phyloP scores from a whole-genome alignment of 1,140 invertebrate genomes.

The Protaetia brevitarsis region DNA sequence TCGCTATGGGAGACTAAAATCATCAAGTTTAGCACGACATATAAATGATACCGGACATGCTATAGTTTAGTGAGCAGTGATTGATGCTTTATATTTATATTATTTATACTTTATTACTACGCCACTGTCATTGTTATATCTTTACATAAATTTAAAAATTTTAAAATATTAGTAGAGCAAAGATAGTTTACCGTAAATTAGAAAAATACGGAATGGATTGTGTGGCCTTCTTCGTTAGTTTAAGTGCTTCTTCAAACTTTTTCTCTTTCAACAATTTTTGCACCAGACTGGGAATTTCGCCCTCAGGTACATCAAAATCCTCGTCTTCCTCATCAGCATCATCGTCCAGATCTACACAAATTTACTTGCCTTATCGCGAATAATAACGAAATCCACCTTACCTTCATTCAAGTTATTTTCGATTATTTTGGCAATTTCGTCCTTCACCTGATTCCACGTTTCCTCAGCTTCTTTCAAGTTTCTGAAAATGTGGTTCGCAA shows the following conservation, averaged over 20 bases:
- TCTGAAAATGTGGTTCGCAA: conserved; percentile 27
- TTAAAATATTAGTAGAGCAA: too few species aligned
- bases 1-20: too few species aligned
- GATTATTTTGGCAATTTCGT: conserved; percentile 32
- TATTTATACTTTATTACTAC: too few species aligned
- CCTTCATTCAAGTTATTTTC: conserved; percentile 31
- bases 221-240: neutral
- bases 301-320: neutral
- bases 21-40: too few species aligned
- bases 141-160: too few species aligned
- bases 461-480: conserved; percentile 33
- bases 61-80: too few species aligned
- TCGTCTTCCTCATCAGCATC: conserved; percentile 21
- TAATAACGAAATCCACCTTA: too few species aligned
- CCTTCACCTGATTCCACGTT: conserved; percentile 36
- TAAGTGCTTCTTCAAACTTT: conserved; percentile 30
- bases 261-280: conserved; percentile 13
- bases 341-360: conserved; percentile 25
- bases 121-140: too few species aligned
- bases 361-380: conserved; percentile 20
- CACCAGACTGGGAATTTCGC: conserved; percentile 12
- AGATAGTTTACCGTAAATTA: neutral
- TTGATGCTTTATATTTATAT: too few species aligned
- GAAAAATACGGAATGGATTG: neutral
- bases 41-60: too few species aligned